Evolutionary conservation across 2,888 invertebrate species (phyloP).

Genomic region (Sarcophaga variegata): DNA sequence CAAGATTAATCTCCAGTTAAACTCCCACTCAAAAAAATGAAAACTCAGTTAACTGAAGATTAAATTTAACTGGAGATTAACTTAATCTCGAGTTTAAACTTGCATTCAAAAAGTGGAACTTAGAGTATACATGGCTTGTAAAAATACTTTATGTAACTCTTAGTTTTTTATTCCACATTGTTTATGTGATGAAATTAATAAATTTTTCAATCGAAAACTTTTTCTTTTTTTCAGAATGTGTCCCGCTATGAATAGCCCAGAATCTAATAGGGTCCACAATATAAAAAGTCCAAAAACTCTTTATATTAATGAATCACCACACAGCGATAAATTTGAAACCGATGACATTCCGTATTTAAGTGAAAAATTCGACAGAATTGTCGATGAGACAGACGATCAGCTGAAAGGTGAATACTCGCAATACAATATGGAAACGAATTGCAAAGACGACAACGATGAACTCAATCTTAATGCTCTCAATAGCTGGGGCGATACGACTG

Average conservation of each 20-base stretch:
- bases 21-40: too few relatives aligned
- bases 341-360: conserved; percentile 51
- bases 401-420: neutral
- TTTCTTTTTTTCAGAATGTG: conserved; percentile 32
- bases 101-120: too few relatives aligned
- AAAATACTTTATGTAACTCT: too few relatives aligned
- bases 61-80: too few relatives aligned
- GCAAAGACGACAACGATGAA: conserved; percentile 29
- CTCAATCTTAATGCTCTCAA: conserved; percentile 11
- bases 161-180: too few relatives aligned
- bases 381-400: neutral
- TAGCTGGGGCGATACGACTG: conserved; percentile 34
- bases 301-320: neutral
- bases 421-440: conserved; percentile 49
- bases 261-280: conserved; percentile 3
- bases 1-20: too few relatives aligned
- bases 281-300: neutral
- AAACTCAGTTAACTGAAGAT: too few relatives aligned
- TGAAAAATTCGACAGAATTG: conserved; percentile 19
- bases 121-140: too few relatives aligned
- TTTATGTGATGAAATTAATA: too few relatives aligned
- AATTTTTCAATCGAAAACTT: neutral
- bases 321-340: conserved; percentile 20
- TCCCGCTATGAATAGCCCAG: conserved; percentile 20
- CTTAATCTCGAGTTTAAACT: too few relatives aligned